These are phyloP conservation scores for Tupaia chinensis DNA, from an alignment of 2,113 vertebrate genomes.

Conservation along the genomic window DNA sequence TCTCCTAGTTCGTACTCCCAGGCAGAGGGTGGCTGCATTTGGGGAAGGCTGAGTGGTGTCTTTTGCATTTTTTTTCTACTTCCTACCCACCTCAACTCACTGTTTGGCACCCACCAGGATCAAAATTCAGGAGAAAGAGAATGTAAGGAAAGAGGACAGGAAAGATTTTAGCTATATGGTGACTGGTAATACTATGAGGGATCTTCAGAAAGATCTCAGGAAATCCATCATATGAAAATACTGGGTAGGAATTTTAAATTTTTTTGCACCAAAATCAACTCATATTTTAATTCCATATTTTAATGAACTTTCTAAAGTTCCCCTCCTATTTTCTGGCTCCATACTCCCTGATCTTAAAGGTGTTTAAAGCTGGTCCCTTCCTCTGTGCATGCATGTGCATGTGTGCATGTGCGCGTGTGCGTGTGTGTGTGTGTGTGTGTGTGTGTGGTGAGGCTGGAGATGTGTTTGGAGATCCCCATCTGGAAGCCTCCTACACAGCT, in stretches of 20 bases:
- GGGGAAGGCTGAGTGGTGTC: background rate
- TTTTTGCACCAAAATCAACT: too few relatives aligned
- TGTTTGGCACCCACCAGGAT: background rate
- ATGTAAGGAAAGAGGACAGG: background rate
- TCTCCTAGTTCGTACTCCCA: background rate
- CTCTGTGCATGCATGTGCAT: background rate
- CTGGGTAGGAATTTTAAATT: too few relatives aligned
- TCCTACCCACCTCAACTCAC: background rate
- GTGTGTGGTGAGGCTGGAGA: background rate
- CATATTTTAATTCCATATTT: too few relatives aligned
- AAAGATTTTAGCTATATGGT: background rate
- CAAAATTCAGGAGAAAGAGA: background rate
- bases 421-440: background rate
- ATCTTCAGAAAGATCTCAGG: too few relatives aligned
- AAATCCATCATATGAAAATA: too few relatives aligned
- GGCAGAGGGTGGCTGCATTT: background rate
- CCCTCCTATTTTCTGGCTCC: background rate
- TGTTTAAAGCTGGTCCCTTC: background rate
- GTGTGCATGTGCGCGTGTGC: background rate
- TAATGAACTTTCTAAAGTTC: too few relatives aligned
- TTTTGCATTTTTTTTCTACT: background rate
- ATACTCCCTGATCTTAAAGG: background rate
- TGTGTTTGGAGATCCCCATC: background rate
- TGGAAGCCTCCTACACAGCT: background rate
- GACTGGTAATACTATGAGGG: background rate